Base-by-base conservation (phyloP, 2,797 vertebrate species). In the Chanos chanos region DNA sequence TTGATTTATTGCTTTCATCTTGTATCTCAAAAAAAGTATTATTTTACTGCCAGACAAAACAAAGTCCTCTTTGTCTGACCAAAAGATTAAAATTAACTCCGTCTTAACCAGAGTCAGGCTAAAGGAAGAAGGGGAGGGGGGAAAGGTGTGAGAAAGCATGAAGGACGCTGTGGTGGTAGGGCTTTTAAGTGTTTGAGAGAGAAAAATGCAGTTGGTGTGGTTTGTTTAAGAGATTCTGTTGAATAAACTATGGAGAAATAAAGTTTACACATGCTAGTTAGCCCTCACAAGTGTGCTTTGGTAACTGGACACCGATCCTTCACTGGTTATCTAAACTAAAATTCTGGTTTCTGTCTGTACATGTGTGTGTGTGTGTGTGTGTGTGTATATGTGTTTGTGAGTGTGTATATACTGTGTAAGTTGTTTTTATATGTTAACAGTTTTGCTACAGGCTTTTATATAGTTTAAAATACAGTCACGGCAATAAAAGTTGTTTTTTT, bases 1-100 rank as follows among this genome's bases (percentile, higher is more conserved):
- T 57, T 52, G 30, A 55, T 67, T 61, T 47, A 13, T 18, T 19
- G 58, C 19, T 67, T 55, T 66, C 53, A 57, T 43, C 41, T 56
- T 15, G n/a, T 48, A 45, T 39, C 51, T 15, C 49, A 57, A 58
- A 45, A 61, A 54, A 37, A 24, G 1, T 31, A 10, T 18, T n/a
- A 43, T 30, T 48, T 60, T 47, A 34, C 34, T 52, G 24, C 37
- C 25, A 43, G 21, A 16, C 22, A 27, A 47, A 61, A 48, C 47
- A 62, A 49, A 36, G 40, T 33, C 12, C 34, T 53, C 31, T 48
- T 27, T 65, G 19, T 41, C 24, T 15, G 24, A 1, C 19, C 9
- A 18, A 10, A n/a, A 28, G 25, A 37, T 50, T 5, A n/a, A 7
- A 18, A 12, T 45, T n/a, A 33, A 56, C 53, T 28, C 9, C 31